phyloP scores from a whole-genome alignment of 2,888 invertebrate genomes.

The Chymomyza amoena region DNA sequence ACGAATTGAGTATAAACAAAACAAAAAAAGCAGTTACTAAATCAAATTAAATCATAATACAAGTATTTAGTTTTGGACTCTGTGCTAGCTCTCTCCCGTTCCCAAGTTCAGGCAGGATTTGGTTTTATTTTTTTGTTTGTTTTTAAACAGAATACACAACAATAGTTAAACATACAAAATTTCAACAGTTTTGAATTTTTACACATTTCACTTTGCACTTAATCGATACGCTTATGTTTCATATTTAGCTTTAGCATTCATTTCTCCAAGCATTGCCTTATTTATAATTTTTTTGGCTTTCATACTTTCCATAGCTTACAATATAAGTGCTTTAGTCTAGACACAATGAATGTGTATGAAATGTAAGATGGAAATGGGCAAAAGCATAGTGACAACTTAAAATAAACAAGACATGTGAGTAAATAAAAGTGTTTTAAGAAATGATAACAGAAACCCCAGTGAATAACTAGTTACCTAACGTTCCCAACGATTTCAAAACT shows the following conservation, averaged over 20 bases:
- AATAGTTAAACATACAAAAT: constrained; percentile 37
- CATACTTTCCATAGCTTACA: constrained; percentile 1
- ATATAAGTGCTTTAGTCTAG: constrained; percentile 3
- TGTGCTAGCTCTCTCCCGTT: constrained; percentile 79
- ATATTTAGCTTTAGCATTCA: constrained; percentile 71
- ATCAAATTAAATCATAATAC: constrained; percentile 27
- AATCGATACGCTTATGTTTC: constrained; percentile 41
- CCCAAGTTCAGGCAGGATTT: constrained; percentile 78
- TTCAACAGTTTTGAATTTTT: constrained; percentile 39
- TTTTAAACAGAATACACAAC: constrained; percentile 60
- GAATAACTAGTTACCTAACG: background rate
- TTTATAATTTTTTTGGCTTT: constrained; percentile 6
- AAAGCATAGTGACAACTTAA: constrained; percentile 16
- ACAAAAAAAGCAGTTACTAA: constrained; percentile 32
- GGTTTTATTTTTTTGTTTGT: constrained; percentile 44
- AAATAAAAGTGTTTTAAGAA: background rate
- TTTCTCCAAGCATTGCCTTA: constrained; percentile 57
- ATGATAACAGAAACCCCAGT: background rate
- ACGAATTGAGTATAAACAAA: constrained; percentile 37
- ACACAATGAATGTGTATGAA: background rate
- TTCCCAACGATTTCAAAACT: background rate
- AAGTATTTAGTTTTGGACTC: constrained; percentile 60
- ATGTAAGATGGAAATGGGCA: constrained; percentile 2
- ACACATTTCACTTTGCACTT: constrained; percentile 38
- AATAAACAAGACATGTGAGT: constrained; percentile 8